A percentile compares a stretch with the other conserved stretches of the same genome.
Evolutionary conservation across 2,113 vertebrate genomes (phyloP).

Genomic region (Trematocara unimaculatum): DNA sequence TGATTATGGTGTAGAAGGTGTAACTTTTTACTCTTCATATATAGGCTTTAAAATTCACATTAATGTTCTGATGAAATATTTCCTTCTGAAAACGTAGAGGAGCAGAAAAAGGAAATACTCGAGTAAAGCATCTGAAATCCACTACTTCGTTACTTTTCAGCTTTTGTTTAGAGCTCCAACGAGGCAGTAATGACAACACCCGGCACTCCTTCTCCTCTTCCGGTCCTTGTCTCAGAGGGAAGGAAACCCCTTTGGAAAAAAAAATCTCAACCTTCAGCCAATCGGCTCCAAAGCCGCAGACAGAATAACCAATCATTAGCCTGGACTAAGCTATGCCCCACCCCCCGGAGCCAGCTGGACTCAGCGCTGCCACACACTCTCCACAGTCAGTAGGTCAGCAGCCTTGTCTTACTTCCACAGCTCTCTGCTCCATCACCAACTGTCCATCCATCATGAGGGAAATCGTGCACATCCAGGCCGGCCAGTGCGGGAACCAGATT

Average conservation of each 20-base stretch:
- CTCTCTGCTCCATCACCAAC: neutral
- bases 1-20: accelerated
- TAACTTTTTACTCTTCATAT: neutral
- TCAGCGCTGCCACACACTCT: accelerated
- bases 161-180: conserved; percentile 10
- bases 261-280: neutral
- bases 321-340: neutral
- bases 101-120: neutral
- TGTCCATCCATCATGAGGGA: conserved; percentile 63
- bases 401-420: neutral
- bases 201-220: conserved; percentile 37
- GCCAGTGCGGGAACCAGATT: conserved; percentile 77
- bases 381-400: neutral
- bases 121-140: neutral
- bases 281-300: neutral
- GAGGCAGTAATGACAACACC: conserved; percentile 32
- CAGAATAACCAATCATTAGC: conserved; percentile 14
- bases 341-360: neutral
- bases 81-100: accelerated
- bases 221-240: conserved; percentile 8
- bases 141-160: neutral
- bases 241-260: conserved; percentile 13
- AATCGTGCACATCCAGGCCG: conserved; percentile 75
- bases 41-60: neutral
- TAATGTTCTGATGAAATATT: accelerated